Evolutionary conservation across 1,140 invertebrate genomes (phyloP).

Genomic region (Panagrolaimus sp.): DNA sequence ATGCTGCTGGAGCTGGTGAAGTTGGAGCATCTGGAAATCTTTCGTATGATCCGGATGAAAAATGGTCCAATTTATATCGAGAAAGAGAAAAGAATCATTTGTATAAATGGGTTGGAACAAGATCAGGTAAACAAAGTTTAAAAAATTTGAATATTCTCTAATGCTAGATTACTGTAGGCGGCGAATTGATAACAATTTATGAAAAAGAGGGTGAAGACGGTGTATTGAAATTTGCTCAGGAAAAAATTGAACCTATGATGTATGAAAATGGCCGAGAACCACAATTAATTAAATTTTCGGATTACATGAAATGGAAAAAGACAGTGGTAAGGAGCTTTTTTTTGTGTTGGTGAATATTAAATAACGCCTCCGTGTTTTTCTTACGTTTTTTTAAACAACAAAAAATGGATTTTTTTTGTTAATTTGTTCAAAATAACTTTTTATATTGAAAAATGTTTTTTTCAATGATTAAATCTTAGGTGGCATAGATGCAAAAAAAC

Average conservation of each 20-base stretch:
- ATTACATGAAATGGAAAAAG: constrained; percentile 86
- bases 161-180: constrained; percentile 60
- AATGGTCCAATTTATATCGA: constrained; percentile 63
- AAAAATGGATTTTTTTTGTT: no score
- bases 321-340: constrained; percentile 65
- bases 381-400: no score
- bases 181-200: constrained; percentile 68
- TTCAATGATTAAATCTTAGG: no score
- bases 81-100: constrained; percentile 62
- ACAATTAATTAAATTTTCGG: constrained; percentile 76
- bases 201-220: constrained; percentile 66
- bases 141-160: not conserved
- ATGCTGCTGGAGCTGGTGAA: constrained; percentile 16
- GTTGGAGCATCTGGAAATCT: constrained; percentile 12
- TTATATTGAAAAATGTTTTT: no score
- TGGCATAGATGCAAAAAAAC: no score
- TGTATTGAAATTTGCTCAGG: constrained; percentile 78
- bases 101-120: constrained; percentile 62
- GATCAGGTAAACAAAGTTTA: constrained; percentile 50
- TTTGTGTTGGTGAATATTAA: no score
- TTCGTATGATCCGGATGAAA: constrained; percentile 60
- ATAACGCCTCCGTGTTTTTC: no score
- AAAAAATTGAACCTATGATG: constrained; percentile 81
- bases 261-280: constrained; percentile 79
- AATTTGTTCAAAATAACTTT: no score